Evolutionary conservation across 2,888 invertebrate genomes (phyloP), one percentile per base, ranked within the genome.

Genomic region (Eretmocerus hayati): DNA sequence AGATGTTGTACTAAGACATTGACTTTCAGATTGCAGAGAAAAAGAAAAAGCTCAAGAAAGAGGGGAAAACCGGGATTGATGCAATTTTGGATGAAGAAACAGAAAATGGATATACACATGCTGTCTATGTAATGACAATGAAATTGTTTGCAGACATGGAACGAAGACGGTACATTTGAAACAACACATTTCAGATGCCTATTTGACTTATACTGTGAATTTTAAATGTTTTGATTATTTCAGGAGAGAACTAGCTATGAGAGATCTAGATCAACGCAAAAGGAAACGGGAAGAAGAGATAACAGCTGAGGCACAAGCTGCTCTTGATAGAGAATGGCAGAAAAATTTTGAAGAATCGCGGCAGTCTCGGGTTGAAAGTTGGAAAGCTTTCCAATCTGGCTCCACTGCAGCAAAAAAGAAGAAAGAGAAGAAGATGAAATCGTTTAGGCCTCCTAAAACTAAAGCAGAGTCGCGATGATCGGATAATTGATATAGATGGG

Each of bases 61-160:
- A 94, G 54, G 89, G 90, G 36, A 87, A 87, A 67, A 71, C 77
- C 0, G 62, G 61, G 9, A 56, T 43, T 6, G 54, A 55, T 2
- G 67, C 74, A 36, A 78, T 83, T 11, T 87, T 95, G 53, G 95
- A 95, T 62, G 89, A 90, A 73, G 90, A 90, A 73, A 87, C 89
- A 64, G 87, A 88, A 16, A 78, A 75, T 42, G 88, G 88, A 67
- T 89, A 86, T 68, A 90, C 88, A 74, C 94, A 94, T 74, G 87
- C 96, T 3, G 81, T 96, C 42, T 95, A 95, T 77, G 94, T 96
- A n/a, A 88, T 96, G 84, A 96, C 95, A 11, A 96, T 95, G 90
- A 96, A 99, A 77, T 79, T 94, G 53, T 83, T 84, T 71, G 99
- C 99, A 42, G 99, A 99, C 67, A 87, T 95, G 84, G 95, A 96